Conservation (phyloP, 1,140 invertebrate genomes). For the Aphaenogaster rudis region DNA sequence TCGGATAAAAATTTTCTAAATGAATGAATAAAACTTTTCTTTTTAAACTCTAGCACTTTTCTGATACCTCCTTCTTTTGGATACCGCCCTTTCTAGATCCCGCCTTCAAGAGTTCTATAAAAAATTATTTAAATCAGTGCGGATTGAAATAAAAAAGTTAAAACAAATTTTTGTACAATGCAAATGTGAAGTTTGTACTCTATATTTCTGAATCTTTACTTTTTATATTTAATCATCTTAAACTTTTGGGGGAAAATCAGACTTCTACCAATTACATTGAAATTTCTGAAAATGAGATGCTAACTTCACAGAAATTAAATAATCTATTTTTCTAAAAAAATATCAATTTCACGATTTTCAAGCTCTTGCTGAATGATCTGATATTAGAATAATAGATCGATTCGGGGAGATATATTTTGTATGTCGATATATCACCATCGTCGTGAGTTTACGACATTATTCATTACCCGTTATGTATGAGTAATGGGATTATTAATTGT, state of each 20-base stretch:
- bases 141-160: background rate
- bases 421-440: background rate
- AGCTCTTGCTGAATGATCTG: background rate
- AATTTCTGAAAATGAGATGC: background rate
- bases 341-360: background rate
- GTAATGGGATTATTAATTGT: conserved; percentile 58
- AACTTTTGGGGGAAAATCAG: background rate
- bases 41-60: background rate
- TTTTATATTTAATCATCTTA: background rate
- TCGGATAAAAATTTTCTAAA: background rate
- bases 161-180: background rate
- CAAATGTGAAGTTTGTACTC: background rate
- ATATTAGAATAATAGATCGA: conserved; percentile 4
- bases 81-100: background rate
- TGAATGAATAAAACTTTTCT: background rate
- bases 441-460: background rate
- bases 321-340: background rate
- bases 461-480: conserved; percentile 1
- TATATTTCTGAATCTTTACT: background rate
- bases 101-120: background rate
- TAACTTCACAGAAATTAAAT: background rate
- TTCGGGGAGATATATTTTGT: background rate
- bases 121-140: background rate
- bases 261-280: background rate
- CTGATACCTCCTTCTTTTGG: background rate